These are phyloP conservation scores for Heliconius melpomene DNA, from an alignment of 1,140 invertebrate genomes.

Conservation along the genomic window DNA sequence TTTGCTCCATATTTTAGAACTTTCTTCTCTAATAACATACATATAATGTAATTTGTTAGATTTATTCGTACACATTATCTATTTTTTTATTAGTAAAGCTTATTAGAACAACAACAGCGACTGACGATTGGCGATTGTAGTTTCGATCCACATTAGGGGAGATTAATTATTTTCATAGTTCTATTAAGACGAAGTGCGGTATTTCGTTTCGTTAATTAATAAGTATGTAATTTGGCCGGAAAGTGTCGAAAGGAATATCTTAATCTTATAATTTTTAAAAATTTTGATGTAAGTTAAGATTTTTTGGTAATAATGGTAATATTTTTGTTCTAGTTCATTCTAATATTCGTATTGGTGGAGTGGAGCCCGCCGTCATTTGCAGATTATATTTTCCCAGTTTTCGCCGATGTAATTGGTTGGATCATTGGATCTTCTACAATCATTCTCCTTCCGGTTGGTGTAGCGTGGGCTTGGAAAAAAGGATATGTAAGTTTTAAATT, in stretches of 20 bases:
- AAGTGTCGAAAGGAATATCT: too few relatives aligned
- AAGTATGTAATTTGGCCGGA: too few relatives aligned
- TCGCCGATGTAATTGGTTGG: constrained; percentile 87
- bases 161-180: too few relatives aligned
- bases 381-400: constrained; percentile 84
- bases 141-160: too few relatives aligned
- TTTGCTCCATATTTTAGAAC: neutral
- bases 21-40: neutral
- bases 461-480: constrained; percentile 76
- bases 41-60: neutral
- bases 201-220: too few relatives aligned
- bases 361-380: constrained; percentile 83
- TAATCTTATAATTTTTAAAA: too few relatives aligned
- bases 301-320: neutral
- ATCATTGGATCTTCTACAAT: constrained; percentile 85
- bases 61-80: neutral
- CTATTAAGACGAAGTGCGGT: too few relatives aligned
- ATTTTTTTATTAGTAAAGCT: neutral
- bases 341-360: constrained; percentile 86
- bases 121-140: too few relatives aligned
- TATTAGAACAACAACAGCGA: too few relatives aligned
- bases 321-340: constrained; percentile 82
- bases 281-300: too few relatives aligned
- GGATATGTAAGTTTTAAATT: constrained; percentile 74
- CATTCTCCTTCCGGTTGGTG: constrained; percentile 83